Evolutionary conservation across 2,113 vertebrate genomes (phyloP).

Genomic region (Ictidomys tridecemlineatus): DNA sequence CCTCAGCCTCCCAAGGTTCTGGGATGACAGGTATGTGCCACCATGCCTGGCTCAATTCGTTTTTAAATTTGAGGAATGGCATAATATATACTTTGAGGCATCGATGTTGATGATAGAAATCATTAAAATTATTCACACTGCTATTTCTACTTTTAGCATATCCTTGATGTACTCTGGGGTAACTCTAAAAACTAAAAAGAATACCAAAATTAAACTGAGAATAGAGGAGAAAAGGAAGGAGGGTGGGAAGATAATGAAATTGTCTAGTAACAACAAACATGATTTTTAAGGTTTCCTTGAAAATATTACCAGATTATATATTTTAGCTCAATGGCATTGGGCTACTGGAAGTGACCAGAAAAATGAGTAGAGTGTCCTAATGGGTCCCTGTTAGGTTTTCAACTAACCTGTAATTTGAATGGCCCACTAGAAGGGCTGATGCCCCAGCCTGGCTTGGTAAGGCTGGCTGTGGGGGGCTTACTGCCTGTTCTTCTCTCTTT

Average conservation of each 20-base stretch:
- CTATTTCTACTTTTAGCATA: constrained; percentile 62
- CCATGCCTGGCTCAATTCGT: background rate
- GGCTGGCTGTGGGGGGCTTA: background rate
- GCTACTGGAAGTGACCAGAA: constrained; percentile 57
- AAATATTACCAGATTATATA: constrained; percentile 9
- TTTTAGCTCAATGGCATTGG: constrained; percentile 58
- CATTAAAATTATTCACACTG: constrained; percentile 49
- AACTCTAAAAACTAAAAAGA: constrained; percentile 23
- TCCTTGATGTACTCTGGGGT: constrained; percentile 30
- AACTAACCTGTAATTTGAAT: constrained; percentile 26
- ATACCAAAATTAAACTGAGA: constrained; percentile 47
- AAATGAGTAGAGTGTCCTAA: constrained; percentile 43
- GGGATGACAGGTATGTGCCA: too few species aligned
- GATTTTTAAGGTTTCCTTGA: constrained; percentile 63
- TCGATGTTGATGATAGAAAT: background rate
- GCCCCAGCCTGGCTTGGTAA: background rate
- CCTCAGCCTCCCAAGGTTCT: too few species aligned
- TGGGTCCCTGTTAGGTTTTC: background rate
- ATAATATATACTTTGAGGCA: constrained; percentile 31
- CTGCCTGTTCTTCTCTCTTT: background rate
- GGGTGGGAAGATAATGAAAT: constrained; percentile 46
- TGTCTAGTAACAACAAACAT: constrained; percentile 61
- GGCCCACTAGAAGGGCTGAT: background rate
- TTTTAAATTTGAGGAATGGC: constrained; percentile 43
- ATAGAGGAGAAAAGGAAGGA: constrained; percentile 50